A percentile compares a stretch with the other conserved stretches of the same genome.
phyloP scores from a whole-genome alignment of 2,113 vertebrate genomes.

The Mungos mungo region DNA sequence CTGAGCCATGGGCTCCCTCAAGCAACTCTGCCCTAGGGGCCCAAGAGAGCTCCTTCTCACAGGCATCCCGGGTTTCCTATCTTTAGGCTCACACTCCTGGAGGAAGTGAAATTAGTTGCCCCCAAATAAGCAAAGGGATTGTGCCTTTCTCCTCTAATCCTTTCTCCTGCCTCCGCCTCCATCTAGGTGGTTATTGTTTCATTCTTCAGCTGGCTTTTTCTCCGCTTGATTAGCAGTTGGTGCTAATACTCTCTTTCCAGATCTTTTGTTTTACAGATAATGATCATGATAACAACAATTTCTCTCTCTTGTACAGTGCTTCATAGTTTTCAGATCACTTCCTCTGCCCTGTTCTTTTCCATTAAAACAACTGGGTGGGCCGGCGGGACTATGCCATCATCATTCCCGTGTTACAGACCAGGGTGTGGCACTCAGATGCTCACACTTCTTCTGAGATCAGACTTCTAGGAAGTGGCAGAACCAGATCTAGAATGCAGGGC shows the following conservation, averaged over 20 bases:
- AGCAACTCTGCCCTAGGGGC: neutral
- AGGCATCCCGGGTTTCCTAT: neutral
- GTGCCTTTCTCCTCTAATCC: neutral
- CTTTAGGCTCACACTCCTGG: neutral
- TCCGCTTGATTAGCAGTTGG: neutral
- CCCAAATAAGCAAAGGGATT: neutral
- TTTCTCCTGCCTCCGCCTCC: too few species aligned
- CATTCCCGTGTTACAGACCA: neutral
- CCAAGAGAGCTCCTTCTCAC: neutral
- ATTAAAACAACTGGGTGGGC: neutral
- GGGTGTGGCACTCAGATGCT: neutral
- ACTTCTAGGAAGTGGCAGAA: too few species aligned
- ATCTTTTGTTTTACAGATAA: constrained; percentile 45
- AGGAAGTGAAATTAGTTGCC: neutral
- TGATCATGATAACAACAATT: neutral
- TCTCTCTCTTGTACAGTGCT: neutral
- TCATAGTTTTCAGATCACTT: neutral
- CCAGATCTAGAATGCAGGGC: neutral
- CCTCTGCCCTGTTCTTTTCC: neutral
- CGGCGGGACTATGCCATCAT: too few species aligned
- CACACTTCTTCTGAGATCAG: neutral
- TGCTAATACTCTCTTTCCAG: neutral
- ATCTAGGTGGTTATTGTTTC: neutral
- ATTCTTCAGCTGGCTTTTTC: neutral
- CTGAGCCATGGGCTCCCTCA: too few species aligned